These are phyloP conservation scores for Diglossa cyanea DNA, from an alignment of 2,797 vertebrate species.

Conservation along the genomic window DNA sequence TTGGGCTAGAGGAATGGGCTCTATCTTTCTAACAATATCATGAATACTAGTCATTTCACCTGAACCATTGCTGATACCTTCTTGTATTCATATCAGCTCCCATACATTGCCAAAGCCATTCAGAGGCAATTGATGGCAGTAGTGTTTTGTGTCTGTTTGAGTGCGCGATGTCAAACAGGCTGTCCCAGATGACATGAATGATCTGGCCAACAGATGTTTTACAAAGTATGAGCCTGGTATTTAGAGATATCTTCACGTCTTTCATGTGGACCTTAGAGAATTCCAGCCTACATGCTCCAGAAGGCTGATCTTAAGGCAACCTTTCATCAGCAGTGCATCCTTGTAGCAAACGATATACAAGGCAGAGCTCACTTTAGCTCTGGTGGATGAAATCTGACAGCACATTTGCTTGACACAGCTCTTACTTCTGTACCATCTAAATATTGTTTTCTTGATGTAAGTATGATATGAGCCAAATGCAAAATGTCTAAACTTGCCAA, in stretches of 20 bases:
- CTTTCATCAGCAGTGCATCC: slow-evolving; percentile 30
- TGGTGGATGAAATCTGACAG: slow-evolving; percentile 21
- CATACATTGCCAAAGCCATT: neutral
- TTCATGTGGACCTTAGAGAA: slow-evolving; percentile 60
- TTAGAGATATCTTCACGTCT: slow-evolving; percentile 27
- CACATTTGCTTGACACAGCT: neutral
- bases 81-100: neutral
- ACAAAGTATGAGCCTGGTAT: slow-evolving; percentile 22
- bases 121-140: neutral
- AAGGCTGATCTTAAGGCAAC: slow-evolving; percentile 34
- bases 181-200: neutral
- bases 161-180: neutral
- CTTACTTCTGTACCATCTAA: neutral
- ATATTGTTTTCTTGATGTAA: neutral
- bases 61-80: neutral
- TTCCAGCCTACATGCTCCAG: slow-evolving; percentile 32
- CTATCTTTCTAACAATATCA: neutral
- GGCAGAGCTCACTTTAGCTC: neutral
- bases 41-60: neutral
- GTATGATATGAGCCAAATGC: neutral
- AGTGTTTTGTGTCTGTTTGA: neutral
- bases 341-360: neutral
- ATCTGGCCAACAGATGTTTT: slow-evolving; percentile 57
- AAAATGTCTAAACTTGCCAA: neutral
- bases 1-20: neutral